phyloP scores from a whole-genome alignment of 2,797 vertebrate genomes.

The Malacoctenus gilli region DNA sequence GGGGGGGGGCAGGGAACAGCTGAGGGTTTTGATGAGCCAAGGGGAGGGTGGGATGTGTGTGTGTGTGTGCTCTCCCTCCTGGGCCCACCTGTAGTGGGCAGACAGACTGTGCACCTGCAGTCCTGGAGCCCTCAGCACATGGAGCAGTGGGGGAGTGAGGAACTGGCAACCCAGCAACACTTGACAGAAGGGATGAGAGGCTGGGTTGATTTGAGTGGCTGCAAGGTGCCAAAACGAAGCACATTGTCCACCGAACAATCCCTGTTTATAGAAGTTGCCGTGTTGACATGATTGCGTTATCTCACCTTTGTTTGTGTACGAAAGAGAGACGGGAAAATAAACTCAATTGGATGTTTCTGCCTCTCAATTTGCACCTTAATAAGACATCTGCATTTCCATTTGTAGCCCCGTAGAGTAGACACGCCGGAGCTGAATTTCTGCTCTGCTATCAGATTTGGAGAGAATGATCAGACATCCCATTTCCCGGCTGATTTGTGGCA shows the following conservation, averaged over 20 bases:
- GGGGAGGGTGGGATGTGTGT: constrained; percentile 59
- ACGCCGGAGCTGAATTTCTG: constrained; percentile 39
- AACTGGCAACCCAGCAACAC: constrained; percentile 54
- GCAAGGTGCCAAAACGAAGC: constrained; percentile 43
- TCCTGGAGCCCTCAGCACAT: constrained; percentile 57
- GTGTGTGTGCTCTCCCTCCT: constrained; percentile 49
- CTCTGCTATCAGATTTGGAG: constrained; percentile 45
- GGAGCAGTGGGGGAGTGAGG: constrained; percentile 28
- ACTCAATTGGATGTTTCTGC: constrained; percentile 10
- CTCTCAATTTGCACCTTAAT: constrained; percentile 48
- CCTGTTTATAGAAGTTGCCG: constrained; percentile 15
- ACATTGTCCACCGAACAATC: constrained; percentile 20
- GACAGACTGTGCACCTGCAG: constrained; percentile 68
- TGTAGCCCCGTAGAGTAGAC: constrained; percentile 27
- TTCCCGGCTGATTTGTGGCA: constrained; percentile 70
- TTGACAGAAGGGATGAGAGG: constrained; percentile 62
- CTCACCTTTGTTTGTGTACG: constrained; percentile 10
- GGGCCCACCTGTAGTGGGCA: constrained; percentile 69
- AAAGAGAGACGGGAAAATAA: constrained; percentile 34
- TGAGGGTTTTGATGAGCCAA: constrained; percentile 78
- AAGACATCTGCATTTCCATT: constrained; percentile 40
- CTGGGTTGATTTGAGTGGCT: constrained; percentile 50
- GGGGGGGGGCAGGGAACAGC: constrained; percentile 62
- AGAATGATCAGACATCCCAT: constrained; percentile 73
- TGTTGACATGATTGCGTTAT: constrained; percentile 21